Conservation (phyloP, 1,140 invertebrate species). For the Drosophila ironensis region DNA sequence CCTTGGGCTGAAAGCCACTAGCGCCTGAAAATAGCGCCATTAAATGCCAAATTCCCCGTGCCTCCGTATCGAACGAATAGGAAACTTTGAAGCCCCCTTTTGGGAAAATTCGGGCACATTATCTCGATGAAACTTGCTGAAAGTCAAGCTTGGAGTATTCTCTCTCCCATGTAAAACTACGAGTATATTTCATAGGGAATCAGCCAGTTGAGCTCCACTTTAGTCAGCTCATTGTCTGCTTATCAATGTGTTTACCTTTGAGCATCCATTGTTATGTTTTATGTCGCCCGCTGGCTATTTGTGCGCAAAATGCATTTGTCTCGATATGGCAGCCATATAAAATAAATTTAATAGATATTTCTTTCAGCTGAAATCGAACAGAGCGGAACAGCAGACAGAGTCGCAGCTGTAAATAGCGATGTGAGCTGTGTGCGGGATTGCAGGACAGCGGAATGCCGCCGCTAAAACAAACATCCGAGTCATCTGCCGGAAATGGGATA, state of each 20-base stretch:
- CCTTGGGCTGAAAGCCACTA: not conserved
- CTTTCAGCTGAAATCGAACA: not conserved
- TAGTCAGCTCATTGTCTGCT: not conserved
- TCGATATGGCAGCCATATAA: slow-evolving; percentile 30
- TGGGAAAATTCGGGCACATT: too few relatives aligned
- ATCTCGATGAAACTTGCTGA: too few relatives aligned
- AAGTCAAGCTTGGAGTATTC: too few relatives aligned
- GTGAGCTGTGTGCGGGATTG: slow-evolving; percentile 1
- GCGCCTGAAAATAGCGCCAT: slow-evolving; percentile 17
- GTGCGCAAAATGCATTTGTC: slow-evolving; percentile 46
- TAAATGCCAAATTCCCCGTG: slow-evolving; percentile 3
- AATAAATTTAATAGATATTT: slow-evolving; percentile 41
- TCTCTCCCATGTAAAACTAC: too few relatives aligned
- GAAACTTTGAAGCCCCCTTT: not conserved
- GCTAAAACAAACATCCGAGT: slow-evolving; percentile 62
- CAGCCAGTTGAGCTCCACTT: not conserved
- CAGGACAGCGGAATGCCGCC: slow-evolving; percentile 25
- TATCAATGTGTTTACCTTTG: slow-evolving; percentile 32
- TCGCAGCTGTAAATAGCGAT: slow-evolving; percentile 24
- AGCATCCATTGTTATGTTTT: slow-evolving; percentile 35
- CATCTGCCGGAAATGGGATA: slow-evolving; percentile 63
- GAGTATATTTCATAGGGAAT: not conserved
- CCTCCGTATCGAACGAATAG: too few relatives aligned
- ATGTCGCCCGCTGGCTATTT: slow-evolving; percentile 32
- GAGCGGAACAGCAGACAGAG: not conserved